These are phyloP conservation scores for Lottia scabra DNA, from an alignment of 2,888 invertebrate species.

Conservation along the genomic window DNA sequence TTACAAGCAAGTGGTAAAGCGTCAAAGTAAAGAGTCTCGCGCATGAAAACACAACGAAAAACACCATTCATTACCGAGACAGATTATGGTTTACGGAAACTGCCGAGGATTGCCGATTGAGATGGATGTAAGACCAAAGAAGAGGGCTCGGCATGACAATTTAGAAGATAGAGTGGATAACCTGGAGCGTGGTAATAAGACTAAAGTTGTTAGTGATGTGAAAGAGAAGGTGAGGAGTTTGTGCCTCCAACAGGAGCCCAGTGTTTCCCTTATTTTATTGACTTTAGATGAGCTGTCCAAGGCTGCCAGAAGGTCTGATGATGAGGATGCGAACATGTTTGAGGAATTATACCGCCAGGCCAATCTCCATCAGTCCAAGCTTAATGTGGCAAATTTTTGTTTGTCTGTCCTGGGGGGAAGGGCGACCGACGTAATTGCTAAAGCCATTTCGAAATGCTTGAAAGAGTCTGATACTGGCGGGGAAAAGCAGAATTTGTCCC, in stretches of 20 bases:
- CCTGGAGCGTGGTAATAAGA: neutral
- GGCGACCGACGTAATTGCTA: neutral
- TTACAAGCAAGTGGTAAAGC: too few relatives aligned
- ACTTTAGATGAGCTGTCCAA: neutral
- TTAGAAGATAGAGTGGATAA: neutral
- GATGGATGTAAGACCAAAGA: neutral
- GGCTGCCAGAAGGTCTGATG: neutral
- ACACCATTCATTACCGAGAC: too few relatives aligned
- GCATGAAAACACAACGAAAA: too few relatives aligned
- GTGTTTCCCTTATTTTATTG: neutral
- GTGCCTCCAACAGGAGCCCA: neutral
- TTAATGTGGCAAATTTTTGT: neutral
- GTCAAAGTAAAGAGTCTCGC: too few relatives aligned
- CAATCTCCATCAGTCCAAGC: neutral
- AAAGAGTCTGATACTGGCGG: neutral
- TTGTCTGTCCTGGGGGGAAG: neutral
- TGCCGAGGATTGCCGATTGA: too few relatives aligned
- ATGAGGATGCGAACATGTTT: neutral
- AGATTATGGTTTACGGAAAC: too few relatives aligned
- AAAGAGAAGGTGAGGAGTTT: neutral
- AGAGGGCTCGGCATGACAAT: too few relatives aligned
- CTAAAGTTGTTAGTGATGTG: neutral
- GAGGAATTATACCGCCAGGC: neutral
- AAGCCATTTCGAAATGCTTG: neutral
- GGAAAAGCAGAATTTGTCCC: neutral